Percentiles rank a stretch among this genome's conserved stretches.
These are phyloP conservation scores for Ceratosolen solmsi DNA, from an alignment of 1,140 invertebrate species.

Conservation along the genomic window DNA sequence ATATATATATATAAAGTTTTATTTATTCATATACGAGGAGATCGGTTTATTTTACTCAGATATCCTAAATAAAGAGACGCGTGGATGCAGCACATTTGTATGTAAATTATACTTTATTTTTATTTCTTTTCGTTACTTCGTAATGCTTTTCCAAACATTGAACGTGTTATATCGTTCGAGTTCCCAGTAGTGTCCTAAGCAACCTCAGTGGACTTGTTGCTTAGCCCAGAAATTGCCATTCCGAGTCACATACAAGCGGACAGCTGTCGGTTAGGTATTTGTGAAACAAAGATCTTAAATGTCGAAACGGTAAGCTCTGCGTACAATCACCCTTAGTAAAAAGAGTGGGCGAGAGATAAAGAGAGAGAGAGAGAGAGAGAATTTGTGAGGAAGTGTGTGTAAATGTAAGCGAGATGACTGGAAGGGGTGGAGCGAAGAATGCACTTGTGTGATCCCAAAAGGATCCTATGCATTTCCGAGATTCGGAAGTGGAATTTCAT, in stretches of 20 bases:
- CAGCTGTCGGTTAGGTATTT: slow-evolving; percentile 9
- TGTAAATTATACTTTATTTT: slow-evolving; percentile 16
- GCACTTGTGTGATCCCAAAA: background rate
- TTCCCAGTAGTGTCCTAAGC: background rate
- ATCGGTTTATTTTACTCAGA: background rate
- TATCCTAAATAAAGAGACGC: slow-evolving; percentile 16
- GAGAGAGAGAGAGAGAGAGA: too few relatives aligned
- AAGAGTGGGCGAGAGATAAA: too few relatives aligned
- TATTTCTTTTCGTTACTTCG: background rate
- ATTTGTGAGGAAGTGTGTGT: too few relatives aligned
- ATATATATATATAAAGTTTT: background rate
- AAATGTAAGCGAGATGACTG: too few relatives aligned
- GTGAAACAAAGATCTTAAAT: slow-evolving; percentile 28
- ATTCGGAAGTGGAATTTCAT: background rate
- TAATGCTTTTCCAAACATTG: slow-evolving; percentile 10
- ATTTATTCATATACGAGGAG: slow-evolving; percentile 21
- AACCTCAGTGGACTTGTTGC: slow-evolving; percentile 42
- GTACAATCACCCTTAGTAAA: too few relatives aligned
- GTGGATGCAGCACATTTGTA: background rate
- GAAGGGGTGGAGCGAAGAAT: background rate
- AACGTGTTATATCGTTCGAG: background rate
- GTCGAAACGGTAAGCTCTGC: background rate
- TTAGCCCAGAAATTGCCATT: slow-evolving; percentile 35
- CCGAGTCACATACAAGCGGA: slow-evolving; percentile 11
- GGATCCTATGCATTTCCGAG: background rate